These are phyloP conservation scores for Erythrolamprus reginae DNA, from an alignment of 2,113 vertebrate species.

Conservation along the genomic window DNA sequence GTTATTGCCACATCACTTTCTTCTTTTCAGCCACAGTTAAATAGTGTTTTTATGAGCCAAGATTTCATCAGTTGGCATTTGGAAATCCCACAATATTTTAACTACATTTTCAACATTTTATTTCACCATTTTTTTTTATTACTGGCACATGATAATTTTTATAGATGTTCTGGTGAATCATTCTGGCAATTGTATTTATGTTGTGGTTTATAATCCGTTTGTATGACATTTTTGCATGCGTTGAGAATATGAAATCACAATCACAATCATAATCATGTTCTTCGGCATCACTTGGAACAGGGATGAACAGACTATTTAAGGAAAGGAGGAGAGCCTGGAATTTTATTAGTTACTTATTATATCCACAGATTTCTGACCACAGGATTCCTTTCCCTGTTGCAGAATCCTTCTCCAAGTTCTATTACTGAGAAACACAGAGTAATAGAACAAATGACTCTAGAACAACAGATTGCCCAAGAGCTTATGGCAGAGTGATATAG, in stretches of 20 bases:
- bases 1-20: background rate
- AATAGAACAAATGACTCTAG: background rate
- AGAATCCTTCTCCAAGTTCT: background rate
- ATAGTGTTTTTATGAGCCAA: background rate
- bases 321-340: background rate
- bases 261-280: background rate
- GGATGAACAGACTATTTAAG: background rate
- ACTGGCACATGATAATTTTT: background rate
- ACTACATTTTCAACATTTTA: background rate
- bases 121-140: background rate
- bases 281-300: background rate
- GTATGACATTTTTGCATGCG: background rate
- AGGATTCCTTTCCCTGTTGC: background rate
- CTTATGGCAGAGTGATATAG: background rate
- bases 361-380: background rate
- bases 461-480: background rate
- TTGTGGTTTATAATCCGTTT: background rate
- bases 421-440: background rate
- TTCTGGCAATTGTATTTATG: background rate
- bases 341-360: background rate
- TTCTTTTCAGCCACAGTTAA: background rate
- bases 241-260: no score
- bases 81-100: background rate
- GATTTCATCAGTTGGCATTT: background rate
- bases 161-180: background rate